Conservation (phyloP, 1,140 invertebrate species). For the Mesaphorura yosii region DNA sequence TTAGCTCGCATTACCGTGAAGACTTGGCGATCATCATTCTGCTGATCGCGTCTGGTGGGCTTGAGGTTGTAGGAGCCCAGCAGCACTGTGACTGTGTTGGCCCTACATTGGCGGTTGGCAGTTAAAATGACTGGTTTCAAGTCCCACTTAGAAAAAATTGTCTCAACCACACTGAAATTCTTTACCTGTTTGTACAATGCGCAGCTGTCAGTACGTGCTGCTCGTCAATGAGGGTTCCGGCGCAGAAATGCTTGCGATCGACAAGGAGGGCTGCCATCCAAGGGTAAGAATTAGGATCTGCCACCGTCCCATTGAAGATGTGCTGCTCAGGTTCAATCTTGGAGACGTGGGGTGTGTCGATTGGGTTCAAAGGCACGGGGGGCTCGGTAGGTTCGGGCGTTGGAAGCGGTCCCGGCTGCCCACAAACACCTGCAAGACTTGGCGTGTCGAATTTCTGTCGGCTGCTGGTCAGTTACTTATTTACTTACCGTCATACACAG, state of each 20-base stretch:
- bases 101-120: not conserved
- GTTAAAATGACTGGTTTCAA: not conserved
- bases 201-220: constrained; percentile 20
- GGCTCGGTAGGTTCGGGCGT: not conserved
- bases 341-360: not conserved
- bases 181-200: constrained; percentile 25
- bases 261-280: constrained; percentile 25
- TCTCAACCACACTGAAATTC: not conserved
- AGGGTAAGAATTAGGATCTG: constrained; percentile 7
- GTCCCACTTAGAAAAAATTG: not conserved
- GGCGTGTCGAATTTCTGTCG: not conserved
- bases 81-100: constrained; percentile 11
- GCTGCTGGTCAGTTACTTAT: not conserved
- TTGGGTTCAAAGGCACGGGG: not conserved
- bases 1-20: constrained; percentile 18
- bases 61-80: constrained; percentile 2
- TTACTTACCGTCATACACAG: constrained; percentile 9
- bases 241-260: constrained; percentile 17
- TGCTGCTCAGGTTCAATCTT: not conserved
- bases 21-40: constrained; percentile 6
- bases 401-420: not conserved
- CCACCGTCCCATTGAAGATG: not conserved
- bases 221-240: constrained; percentile 12
- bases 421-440: not conserved
- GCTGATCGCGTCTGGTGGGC: not conserved